phyloP scores from a whole-genome alignment of 2,888 invertebrate genomes.

The Deroplatys truncata region DNA sequence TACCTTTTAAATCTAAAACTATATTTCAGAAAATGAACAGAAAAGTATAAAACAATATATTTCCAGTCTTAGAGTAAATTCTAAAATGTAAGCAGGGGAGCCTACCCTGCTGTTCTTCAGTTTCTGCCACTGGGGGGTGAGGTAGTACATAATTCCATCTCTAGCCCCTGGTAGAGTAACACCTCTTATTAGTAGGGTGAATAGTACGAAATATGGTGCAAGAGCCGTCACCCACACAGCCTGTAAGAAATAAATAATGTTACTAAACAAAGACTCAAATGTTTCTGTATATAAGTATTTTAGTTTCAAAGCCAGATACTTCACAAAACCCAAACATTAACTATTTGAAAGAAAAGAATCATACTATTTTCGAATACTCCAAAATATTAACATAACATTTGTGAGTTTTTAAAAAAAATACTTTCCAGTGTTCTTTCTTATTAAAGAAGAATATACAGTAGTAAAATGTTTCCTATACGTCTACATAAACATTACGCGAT shows the following conservation, averaged over 20 bases:
- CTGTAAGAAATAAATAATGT: slow-evolving; percentile 45
- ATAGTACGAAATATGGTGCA: slow-evolving; percentile 85
- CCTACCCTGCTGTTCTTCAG: slow-evolving; percentile 68
- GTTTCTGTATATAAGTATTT: no score
- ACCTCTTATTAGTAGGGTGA: slow-evolving; percentile 78
- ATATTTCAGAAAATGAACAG: not conserved
- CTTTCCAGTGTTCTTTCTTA: no score
- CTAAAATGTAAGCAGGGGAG: not conserved
- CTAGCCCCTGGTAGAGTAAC: slow-evolving; percentile 81
- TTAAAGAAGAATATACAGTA: not conserved
- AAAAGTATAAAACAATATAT: not conserved
- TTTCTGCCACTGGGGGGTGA: slow-evolving; percentile 86
- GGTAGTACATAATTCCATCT: slow-evolving; percentile 81
- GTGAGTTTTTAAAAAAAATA: no score
- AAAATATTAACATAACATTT: no score
- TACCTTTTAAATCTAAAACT: not conserved
- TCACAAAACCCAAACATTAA: no score
- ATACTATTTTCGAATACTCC: not conserved
- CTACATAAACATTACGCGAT: no score
- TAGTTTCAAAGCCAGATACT: no score
- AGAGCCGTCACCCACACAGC: slow-evolving; percentile 94
- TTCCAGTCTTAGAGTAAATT: not conserved
- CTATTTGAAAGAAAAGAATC: no score
- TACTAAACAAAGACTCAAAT: not conserved
- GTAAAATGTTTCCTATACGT: no score